Evolutionary conservation across 2,797 vertebrate genomes (phyloP).

Genomic region (Sebastes nivosus): DNA sequence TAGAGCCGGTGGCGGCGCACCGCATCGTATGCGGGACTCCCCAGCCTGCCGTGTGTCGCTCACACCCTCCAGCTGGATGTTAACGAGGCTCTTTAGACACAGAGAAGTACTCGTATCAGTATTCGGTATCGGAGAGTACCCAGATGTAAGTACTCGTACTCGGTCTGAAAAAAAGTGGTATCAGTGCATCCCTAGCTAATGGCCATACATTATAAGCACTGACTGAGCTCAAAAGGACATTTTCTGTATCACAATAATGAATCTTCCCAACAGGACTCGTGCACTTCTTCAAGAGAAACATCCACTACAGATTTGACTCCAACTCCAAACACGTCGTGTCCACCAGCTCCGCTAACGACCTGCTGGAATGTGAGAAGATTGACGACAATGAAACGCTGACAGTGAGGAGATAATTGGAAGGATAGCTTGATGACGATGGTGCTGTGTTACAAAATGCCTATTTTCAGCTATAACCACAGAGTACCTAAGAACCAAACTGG

Average conservation of each 20-base stretch:
- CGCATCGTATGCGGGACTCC: too few species aligned
- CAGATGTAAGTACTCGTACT: too few species aligned
- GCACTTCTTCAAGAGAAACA: slow-evolving; percentile 69
- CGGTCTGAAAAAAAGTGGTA: too few species aligned
- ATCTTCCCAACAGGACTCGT: slow-evolving; percentile 50
- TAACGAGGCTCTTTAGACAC: fast-evolving
- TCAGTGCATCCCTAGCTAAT: too few species aligned
- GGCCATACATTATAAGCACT: neutral
- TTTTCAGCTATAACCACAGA: neutral
- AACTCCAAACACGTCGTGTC: slow-evolving; percentile 33
- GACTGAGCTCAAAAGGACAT: neutral
- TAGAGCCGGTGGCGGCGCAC: too few species aligned
- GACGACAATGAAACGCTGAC: slow-evolving; percentile 1
- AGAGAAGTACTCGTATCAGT: too few species aligned
- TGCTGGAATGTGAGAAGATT: slow-evolving; percentile 59
- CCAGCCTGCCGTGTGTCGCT: too few species aligned
- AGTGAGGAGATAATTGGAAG: neutral
- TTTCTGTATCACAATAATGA: neutral
- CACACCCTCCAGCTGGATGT: too few species aligned
- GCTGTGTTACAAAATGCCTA: neutral
- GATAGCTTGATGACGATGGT: neutral
- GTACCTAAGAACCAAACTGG: neutral
- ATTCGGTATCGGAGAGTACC: too few species aligned
- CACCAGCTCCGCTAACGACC: slow-evolving; percentile 32
- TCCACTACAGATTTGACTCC: slow-evolving; percentile 57